phyloP scores from a whole-genome alignment of 2,113 vertebrate species.

The Python bivittatus region DNA sequence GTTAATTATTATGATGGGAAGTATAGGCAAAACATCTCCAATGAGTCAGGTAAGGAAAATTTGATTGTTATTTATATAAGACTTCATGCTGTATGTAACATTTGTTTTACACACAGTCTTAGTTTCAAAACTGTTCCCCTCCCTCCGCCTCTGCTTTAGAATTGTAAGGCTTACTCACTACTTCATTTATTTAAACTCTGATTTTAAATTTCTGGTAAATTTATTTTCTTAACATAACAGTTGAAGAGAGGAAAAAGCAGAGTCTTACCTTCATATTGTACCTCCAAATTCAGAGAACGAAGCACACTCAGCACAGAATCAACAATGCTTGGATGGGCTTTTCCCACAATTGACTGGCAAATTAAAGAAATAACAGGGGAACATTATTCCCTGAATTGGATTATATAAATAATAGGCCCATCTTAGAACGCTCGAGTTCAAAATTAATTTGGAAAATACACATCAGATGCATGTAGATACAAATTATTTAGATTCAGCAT shows the following conservation, averaged over 20 bases:
- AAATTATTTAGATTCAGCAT: not conserved
- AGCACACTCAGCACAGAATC: constrained; percentile 73
- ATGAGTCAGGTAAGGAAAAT: not conserved
- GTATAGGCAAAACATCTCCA: not conserved
- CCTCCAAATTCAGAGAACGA: constrained; percentile 72
- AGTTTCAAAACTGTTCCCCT: not conserved
- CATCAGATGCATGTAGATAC: not conserved
- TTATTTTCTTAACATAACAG: not conserved
- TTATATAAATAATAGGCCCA: not conserved
- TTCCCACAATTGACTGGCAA: constrained; percentile 67
- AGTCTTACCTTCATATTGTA: constrained; percentile 78
- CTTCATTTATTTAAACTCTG: not conserved
- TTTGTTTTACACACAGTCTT: not conserved
- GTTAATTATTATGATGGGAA: not conserved
- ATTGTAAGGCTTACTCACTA: not conserved
- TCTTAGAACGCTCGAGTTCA: not conserved
- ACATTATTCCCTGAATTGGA: not conserved
- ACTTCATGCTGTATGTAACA: not conserved
- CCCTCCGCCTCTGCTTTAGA: not conserved
- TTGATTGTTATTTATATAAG: not conserved
- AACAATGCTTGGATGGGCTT: constrained; percentile 65
- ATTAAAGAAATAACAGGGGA: constrained; percentile 12
- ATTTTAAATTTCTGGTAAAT: not conserved
- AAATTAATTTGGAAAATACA: not conserved
- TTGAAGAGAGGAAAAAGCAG: fast-evolving